Conservation (phyloP, 1,140 invertebrate genomes). For the Araneus ventricosus region DNA sequence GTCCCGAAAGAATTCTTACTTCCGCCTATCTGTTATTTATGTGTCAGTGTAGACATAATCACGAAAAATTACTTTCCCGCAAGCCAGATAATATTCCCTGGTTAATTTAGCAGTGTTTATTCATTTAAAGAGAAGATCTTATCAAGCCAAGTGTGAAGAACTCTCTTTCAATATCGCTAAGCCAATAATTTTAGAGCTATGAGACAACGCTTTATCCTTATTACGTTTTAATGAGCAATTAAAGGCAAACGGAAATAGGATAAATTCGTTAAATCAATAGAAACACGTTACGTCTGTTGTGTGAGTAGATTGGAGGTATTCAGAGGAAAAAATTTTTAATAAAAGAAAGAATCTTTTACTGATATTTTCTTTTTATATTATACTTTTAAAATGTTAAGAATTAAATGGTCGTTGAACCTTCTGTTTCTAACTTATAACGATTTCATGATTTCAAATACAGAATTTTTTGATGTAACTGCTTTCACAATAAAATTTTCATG, state of each 20-base stretch:
- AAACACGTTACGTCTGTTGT: not conserved
- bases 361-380: not conserved
- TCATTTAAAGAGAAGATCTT: constrained; percentile 3
- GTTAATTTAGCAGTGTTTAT: constrained; percentile 23
- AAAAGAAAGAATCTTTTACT: not conserved
- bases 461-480: no score
- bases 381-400: not conserved
- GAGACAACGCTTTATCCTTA: constrained; percentile 8
- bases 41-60: constrained; percentile 6
- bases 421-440: no score
- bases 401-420: not conserved
- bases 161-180: not conserved
- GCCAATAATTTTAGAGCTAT: not conserved
- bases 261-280: constrained; percentile 21
- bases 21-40: constrained; percentile 6
- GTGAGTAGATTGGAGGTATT: not conserved
- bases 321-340: not conserved
- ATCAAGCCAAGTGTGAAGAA: not conserved
- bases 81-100: not conserved
- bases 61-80: not conserved
- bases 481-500: no score
- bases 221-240: constrained; percentile 43
- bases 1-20: not conserved
- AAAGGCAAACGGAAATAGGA: constrained; percentile 35
- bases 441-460: no score